Base-by-base conservation (phyloP, 2,888 invertebrate species). In the Caenorhabditis drosophilae region DNA sequence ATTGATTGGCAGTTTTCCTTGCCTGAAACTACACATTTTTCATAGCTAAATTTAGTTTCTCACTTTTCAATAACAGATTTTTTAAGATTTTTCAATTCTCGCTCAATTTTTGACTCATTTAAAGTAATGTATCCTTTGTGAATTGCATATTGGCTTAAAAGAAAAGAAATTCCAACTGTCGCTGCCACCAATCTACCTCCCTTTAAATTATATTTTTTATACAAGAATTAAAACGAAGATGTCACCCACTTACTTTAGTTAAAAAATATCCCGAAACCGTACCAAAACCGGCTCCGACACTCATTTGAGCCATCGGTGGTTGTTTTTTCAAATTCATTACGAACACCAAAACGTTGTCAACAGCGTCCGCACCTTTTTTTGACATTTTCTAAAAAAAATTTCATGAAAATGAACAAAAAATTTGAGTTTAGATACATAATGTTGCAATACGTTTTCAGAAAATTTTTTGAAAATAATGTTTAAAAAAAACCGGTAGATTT, bases 121-220 rank as follows among this genome's bases (percentile, higher is more conserved):
- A 64, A 26, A n/a, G 59, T 59, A 18, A 64, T 64, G 52, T 64
- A 64, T 51, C 64, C 64, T 25, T 59, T 58, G 40, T 64, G 64
- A 18, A 64, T 59, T 2, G 59, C 64, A 27, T 48, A 55, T 27
- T 64, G 64, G 15, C 50, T 47, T 18, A 64, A 31, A 9, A 64
- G 38, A 23, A 64, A 64, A 4, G 64, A 64, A 1, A 64, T 48
- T 47, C 64, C 64, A 9, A 64, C 45, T 0, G 64, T 64, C 20
- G 64, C 59, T 7, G 64, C 54, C 2, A 64, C 64, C 15, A 59
- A 16, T 7, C 59, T 53, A n/a, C 63, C 63, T 31, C 63, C 58
- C 57, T 62, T 36, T 7, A 49, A 41, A 27, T 31, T 18, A 41
- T 34, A 31, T 4, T 36, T 6, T 49, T 2, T 36, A 20, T 36